Conservation (phyloP, 2,113 vertebrate genomes). For the Melanostigma gelatinosum region DNA sequence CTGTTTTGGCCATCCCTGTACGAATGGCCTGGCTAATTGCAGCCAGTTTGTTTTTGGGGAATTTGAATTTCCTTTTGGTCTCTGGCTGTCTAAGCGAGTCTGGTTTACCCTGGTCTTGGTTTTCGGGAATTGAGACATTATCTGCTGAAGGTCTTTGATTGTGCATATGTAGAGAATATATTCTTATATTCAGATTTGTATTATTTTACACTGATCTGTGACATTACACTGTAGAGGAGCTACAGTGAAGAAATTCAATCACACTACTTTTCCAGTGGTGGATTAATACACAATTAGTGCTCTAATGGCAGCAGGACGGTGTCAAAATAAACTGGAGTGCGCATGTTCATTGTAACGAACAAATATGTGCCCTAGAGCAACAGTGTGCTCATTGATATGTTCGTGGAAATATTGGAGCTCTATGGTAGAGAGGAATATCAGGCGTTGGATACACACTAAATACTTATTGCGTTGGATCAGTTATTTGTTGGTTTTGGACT, state of each 20-base stretch:
- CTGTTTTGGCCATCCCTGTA: conserved; percentile 85
- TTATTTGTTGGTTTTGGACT: not conserved
- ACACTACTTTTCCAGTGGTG: not conserved
- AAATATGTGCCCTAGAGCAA: not conserved
- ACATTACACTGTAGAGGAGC: no score
- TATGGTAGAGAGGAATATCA: not conserved
- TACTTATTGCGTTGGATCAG: not conserved
- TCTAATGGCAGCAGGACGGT: not conserved
- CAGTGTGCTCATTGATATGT: not conserved
- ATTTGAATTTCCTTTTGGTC: conserved; percentile 92
- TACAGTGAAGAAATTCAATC: no score
- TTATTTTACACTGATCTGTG: no score
- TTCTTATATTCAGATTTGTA: no score
- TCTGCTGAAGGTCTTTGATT: conserved; percentile 6
- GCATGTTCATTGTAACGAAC: not conserved
- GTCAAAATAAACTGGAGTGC: not conserved
- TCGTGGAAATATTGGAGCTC: not conserved
- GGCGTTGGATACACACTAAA: not conserved
- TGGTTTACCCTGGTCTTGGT: conserved; percentile 38
- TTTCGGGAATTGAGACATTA: not conserved
- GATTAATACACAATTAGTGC: not conserved
- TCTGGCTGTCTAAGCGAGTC: conserved; percentile 74
- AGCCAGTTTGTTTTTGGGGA: conserved; percentile 92
- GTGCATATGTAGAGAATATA: conserved; percentile 44
- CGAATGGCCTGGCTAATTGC: conserved; percentile 90